These are phyloP conservation scores for Chrysopilus asiliformis DNA, from an alignment of 2,888 invertebrate species.

Conservation along the genomic window DNA sequence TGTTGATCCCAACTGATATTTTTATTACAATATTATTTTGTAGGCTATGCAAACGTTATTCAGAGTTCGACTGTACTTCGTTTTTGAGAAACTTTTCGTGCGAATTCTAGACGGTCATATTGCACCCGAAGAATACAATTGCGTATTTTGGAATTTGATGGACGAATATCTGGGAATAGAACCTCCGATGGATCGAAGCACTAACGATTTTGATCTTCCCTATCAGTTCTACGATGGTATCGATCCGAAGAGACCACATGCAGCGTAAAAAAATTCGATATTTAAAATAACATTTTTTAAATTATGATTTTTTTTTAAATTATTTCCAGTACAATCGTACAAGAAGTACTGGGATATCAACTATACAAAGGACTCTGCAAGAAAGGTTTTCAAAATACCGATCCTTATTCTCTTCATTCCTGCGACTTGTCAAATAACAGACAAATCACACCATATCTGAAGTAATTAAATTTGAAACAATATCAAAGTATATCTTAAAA, in stretches of 20 bases:
- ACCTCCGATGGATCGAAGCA: slow-evolving; percentile 47
- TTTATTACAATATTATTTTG: slow-evolving; percentile 15
- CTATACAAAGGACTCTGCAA: background rate
- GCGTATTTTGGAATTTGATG: slow-evolving; percentile 51
- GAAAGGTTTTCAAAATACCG: no score
- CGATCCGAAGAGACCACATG: slow-evolving; percentile 27
- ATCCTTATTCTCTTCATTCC: no score
- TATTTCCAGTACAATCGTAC: background rate
- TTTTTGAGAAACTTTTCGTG: slow-evolving; percentile 57
- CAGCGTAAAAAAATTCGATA: no score
- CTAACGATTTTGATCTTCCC: slow-evolving; percentile 60
- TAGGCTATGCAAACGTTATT: slow-evolving; percentile 56
- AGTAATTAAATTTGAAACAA: no score
- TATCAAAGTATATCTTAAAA: no score
- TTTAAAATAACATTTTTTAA: no score
- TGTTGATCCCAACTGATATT: no score
- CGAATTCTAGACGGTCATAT: slow-evolving; percentile 49
- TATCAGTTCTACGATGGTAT: slow-evolving; percentile 52
- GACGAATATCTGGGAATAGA: slow-evolving; percentile 49
- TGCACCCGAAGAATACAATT: slow-evolving; percentile 45
- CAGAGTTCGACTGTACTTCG: slow-evolving; percentile 54
- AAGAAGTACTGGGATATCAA: background rate
- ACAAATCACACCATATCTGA: no score
- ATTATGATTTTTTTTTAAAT: background rate
- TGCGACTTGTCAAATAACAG: no score